Evolutionary conservation across 2,797 vertebrate genomes (phyloP), one percentile per base, ranked within the genome.

Genomic region (Catharus ustulatus): DNA sequence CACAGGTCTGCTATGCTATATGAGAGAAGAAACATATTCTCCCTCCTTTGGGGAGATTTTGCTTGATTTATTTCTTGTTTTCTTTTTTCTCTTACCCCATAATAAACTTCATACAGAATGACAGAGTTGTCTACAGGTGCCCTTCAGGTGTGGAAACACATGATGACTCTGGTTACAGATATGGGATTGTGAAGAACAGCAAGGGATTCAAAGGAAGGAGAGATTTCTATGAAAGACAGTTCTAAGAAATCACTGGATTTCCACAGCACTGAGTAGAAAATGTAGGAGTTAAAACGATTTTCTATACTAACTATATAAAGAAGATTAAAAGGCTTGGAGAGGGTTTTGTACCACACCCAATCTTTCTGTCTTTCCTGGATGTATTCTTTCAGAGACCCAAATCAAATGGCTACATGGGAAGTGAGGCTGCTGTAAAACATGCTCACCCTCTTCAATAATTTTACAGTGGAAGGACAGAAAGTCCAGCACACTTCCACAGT

Each of bases 51-150:
- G 76, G 76, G 79, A 85, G 15, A 15, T 27, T 91, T 92, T 86
- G 9, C 16, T 76, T 87, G 86, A 93, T 91, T 89, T 95, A 90
- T 80, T 89, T 86, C 48, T 80, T 95, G 64, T 78, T 83, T 93
- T 81, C 64, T 78, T 95, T 82, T 91, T 92, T 79, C 79, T 89
- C 55, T 66, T 72, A 83, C 54, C 71, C 54, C 29, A 8, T 72
- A 85, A 92, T 89, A 93, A 87, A 94, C 89, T 43, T 61, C 29
- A 63, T 84, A 86, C 73, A 89, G 82, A 89, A 83, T 58, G 42
- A 78, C 82, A 84, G 32, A 75, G 13, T n/a, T 94, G 79, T 95
- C 82, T 93, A 86, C 87, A 94, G 68, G 71, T 92, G 58, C 78
- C 89, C 76, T 89, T 93, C 69, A 88, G 84, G 51, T 89, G 48